These are phyloP conservation scores for Ceramica pisi DNA, from an alignment of 2,888 invertebrate species.

Conservation along the genomic window DNA sequence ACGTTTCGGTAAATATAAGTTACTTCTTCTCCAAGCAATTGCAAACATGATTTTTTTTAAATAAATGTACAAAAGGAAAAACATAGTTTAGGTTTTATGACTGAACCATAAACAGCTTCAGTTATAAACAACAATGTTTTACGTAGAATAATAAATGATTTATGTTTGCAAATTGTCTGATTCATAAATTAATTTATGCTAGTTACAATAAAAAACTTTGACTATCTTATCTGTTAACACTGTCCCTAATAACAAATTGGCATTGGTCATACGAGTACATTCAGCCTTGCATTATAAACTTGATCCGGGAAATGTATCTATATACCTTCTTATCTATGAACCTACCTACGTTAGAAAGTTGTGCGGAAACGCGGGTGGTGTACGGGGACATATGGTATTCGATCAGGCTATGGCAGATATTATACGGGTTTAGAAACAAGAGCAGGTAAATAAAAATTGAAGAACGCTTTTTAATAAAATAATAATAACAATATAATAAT, in stretches of 20 bases:
- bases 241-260: constrained; percentile 30
- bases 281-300: constrained; percentile 11
- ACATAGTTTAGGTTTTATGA: constrained; percentile 14
- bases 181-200: constrained; percentile 23
- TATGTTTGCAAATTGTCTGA: constrained; percentile 6
- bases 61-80: constrained; percentile 11
- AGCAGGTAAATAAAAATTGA: too few relatives aligned
- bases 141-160: constrained; percentile 9
- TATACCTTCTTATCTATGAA: too few relatives aligned
- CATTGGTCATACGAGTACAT: constrained; percentile 27
- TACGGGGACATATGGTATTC: too few relatives aligned
- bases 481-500: too few relatives aligned
- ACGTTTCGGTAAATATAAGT: too few relatives aligned
- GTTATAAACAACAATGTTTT: constrained; percentile 23
- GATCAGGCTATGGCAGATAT: too few relatives aligned
- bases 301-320: constrained; percentile 11
- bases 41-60: too few relatives aligned
- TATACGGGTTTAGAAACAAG: too few relatives aligned
- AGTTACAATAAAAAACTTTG: background rate
- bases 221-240: constrained; percentile 30
- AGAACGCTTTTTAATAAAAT: too few relatives aligned
- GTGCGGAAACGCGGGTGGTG: too few relatives aligned
- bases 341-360: too few relatives aligned
- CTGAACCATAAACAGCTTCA: constrained; percentile 3
- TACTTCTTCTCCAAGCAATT: too few relatives aligned